phyloP scores from a whole-genome alignment of 1,140 invertebrate species.

The Galleria mellonella region DNA sequence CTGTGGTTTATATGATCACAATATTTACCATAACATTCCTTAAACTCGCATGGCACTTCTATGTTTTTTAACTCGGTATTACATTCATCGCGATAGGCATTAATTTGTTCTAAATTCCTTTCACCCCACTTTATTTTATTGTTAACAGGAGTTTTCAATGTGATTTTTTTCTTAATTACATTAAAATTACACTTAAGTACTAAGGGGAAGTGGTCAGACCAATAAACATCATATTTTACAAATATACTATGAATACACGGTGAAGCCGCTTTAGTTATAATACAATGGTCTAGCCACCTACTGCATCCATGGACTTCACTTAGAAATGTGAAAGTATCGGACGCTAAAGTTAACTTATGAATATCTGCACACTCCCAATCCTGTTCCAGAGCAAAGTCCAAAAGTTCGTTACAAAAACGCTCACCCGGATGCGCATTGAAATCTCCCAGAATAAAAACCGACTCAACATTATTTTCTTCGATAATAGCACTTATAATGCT shows the following conservation, averaged over 20 bases:
- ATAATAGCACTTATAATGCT: not conserved
- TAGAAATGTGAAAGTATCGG: not conserved
- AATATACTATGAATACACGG: not conserved
- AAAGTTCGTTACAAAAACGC: slow-evolving; percentile 1
- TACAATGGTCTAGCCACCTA: slow-evolving; percentile 1
- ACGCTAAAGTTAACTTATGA: not conserved
- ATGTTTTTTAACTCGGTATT: not conserved
- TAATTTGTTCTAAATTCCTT: not conserved
- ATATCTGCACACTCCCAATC: not conserved
- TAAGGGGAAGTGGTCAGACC: not conserved
- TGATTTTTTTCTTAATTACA: not conserved
- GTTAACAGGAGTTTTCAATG: not conserved
- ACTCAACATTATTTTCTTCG: not conserved
- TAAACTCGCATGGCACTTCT: not conserved
- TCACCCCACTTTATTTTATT: not conserved
- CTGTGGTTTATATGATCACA: too few relatives aligned
- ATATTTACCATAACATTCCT: too few relatives aligned
- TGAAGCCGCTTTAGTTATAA: not conserved
- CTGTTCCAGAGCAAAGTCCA: not conserved
- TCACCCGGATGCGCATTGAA: slow-evolving; percentile 4
- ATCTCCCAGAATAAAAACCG: slow-evolving; percentile 3
- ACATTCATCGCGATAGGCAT: not conserved
- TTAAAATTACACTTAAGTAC: not conserved
- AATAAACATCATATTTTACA: not conserved
- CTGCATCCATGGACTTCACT: not conserved